Base-by-base conservation (phyloP, 2,113 vertebrate genomes). In the Polypterus senegalus region DNA sequence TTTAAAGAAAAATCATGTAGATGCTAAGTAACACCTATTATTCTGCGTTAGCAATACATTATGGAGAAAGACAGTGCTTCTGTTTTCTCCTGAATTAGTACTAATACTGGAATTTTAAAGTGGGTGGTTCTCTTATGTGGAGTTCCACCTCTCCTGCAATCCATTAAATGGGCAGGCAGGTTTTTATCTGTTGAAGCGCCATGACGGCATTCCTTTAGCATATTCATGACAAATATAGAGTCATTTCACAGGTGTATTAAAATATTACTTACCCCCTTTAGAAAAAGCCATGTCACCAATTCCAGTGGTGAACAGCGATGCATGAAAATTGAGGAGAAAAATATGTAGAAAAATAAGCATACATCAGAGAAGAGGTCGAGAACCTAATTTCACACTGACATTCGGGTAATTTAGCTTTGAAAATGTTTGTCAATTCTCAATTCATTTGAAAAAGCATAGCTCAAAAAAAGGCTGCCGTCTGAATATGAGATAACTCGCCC, bases 331-430 rank as follows among this genome's bases (percentile, higher is more conserved):
- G 87, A 91, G 91, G 88, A 84, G 88, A 84, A 79, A 88, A 93
- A 94, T 88, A 90, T 89, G 87, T 88, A 91, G 89, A 90, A 89
- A 92, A 92, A 91, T 91, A 97, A 90, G 90, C 92, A 92, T 89
- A 92, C 91, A 91, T 94, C 94, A 93, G 89, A 93, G 86, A 86
- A 88, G 76, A 83, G 94, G 96, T 97, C 94, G 96, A 89, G 92
- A 94, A 97, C 92, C 93, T 98, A 94, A 98, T 98, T 97, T 95
- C 91, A 93, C 86, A 91, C 87, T 92, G 92, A 97, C 89, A 97
- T 90, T 83, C 86, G 85, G 88, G 87, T 96, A 93, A 97, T 98
- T 96, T 93, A 91, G 91, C 90, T 92, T 86, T 79, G 87, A 91
- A 91, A 91, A 91, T 93, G 91, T 94, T 97, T 92, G 92, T 95